Conservation (phyloP, 2,113 vertebrate species). For the Oophaga pumilio region DNA sequence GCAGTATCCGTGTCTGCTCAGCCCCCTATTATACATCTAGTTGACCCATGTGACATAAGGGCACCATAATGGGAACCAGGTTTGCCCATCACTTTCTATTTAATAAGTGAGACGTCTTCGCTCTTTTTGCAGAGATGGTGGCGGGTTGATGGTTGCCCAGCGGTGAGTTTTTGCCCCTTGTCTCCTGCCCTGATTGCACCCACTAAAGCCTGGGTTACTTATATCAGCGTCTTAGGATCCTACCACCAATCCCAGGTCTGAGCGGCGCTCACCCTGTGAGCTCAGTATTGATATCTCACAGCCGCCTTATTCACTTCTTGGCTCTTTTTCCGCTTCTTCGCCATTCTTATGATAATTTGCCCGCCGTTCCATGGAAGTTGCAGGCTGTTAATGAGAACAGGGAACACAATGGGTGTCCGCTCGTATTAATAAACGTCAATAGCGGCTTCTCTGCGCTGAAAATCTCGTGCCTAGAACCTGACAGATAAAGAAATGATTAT, state of each 20-base stretch:
- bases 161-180: too few species aligned
- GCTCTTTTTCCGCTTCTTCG: neutral
- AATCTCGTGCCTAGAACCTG: neutral
- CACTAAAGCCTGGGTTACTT: too few species aligned
- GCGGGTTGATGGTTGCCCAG: too few species aligned
- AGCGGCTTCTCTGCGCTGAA: neutral
- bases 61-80: too few species aligned
- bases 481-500: conserved; percentile 22
- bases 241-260: neutral
- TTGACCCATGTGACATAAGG: too few species aligned
- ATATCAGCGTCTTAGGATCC: neutral
- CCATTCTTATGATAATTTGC: conserved; percentile 14
- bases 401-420: neutral
- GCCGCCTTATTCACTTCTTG: neutral
- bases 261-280: neutral
- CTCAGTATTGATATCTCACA: neutral
- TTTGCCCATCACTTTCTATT: too few species aligned
- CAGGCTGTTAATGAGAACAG: neutral
- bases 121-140: too few species aligned
- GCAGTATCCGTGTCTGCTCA: too few species aligned
- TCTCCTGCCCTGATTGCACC: too few species aligned
- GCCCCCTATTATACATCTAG: too few species aligned
- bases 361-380: neutral
- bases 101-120: too few species aligned
- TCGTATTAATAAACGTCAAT: conserved; percentile 1